Base-by-base conservation (phyloP, 2,797 vertebrate genomes). In the Aldrovandia affinis region DNA sequence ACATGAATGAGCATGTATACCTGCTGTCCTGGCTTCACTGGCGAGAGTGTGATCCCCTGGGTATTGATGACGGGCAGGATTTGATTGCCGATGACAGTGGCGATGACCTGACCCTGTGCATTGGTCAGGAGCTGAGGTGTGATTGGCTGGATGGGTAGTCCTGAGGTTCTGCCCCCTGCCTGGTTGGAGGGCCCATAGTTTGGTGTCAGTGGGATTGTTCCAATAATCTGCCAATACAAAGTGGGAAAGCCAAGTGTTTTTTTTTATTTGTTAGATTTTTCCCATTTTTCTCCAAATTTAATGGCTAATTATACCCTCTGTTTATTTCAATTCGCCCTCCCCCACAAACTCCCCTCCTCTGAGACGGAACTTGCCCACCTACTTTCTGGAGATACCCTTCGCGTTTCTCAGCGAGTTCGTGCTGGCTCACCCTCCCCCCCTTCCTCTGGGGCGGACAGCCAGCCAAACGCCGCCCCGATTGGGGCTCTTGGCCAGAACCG, bases 91-190 rank as follows among this genome's bases (percentile, higher is more conserved):
- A 99, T 99, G 94, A 99, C 97, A 0, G 98, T 99, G 92, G 98
- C 98, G 89, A 99, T 99, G 95, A 99, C 99, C 96, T 99, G 98
- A 91, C 98, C 98, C 95, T 99, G 98, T 94, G 98, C 97, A n/a
- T 99, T 99, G 90, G 98, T 99, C 95, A 99, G 91, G 92, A 99
- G 96, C 94, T 99, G 98, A 80, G 98, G 98, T 55, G 98, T 99
- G 94, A 99, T 99, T n/a, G 98, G 98, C 93, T 99, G 98, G 89
- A 99, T 97, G 94, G 98, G 98, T 93, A 99, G 96, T 87, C 97
- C 97, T 92, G 98, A 96, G 92, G 96, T 95, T 92, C 96, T 95
- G 78, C 96, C 96, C 75, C 96, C 95, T 81, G 96, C 94, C 95
- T 99, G 98, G 95, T 94, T 97, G 54, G 97, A 96, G 85, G 97